Conservation (phyloP, 2,797 vertebrate species). For the Enteromius radiatus region DNA sequence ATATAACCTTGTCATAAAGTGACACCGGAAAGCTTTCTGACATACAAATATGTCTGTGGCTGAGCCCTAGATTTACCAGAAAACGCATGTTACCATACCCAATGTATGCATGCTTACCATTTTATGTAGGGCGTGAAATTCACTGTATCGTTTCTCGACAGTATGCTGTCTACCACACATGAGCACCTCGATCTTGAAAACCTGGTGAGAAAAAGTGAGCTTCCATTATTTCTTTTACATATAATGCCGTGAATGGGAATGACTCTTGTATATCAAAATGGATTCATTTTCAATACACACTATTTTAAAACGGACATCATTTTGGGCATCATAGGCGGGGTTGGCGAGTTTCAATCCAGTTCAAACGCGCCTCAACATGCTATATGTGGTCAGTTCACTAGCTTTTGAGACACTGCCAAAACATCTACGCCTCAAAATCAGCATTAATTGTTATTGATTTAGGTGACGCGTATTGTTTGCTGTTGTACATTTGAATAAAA, state of each 20-base stretch:
- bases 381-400: too few relatives aligned
- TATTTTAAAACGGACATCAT: neutral
- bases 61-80: neutral
- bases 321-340: neutral
- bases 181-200: slow-evolving; percentile 96
- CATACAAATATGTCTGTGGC: neutral
- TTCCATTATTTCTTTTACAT: neutral
- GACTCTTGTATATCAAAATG: neutral
- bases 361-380: neutral
- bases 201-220: slow-evolving; percentile 75
- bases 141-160: slow-evolving; percentile 97
- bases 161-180: slow-evolving; percentile 93
- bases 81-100: neutral
- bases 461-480: neutral
- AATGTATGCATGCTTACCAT: slow-evolving; percentile 80
- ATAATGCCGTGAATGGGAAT: too few relatives aligned
- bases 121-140: slow-evolving; percentile 97
- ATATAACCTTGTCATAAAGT: neutral
- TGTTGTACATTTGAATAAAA: neutral
- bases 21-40: neutral
- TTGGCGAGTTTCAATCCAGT: neutral
- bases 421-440: neutral
- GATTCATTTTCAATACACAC: neutral
- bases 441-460: neutral
- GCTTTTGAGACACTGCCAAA: neutral